Conservation (phyloP, 2,888 invertebrate genomes). For the Eueremaeus valkanovi region DNA sequence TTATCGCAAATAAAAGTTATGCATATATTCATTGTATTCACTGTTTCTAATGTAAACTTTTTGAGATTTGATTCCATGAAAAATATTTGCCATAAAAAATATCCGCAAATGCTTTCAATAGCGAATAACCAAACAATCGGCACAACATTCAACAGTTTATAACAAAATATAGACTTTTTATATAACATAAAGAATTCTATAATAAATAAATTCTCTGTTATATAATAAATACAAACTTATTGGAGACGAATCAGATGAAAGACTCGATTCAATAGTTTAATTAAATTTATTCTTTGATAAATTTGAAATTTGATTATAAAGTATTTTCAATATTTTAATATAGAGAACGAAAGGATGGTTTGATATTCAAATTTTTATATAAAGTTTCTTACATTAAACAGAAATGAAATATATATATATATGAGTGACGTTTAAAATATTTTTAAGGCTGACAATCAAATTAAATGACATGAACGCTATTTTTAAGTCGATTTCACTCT, state of each 20-base stretch:
- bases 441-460: constrained; percentile 1
- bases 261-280: too few species aligned
- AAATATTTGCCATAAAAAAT: constrained; percentile 26
- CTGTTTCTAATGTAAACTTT: constrained; percentile 35
- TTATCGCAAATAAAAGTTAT: constrained; percentile 27
- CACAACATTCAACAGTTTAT: neutral
- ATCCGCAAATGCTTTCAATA: neutral
- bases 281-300: too few species aligned
- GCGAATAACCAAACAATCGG: neutral
- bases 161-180: neutral
- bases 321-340: neutral
- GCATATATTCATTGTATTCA: constrained; percentile 28
- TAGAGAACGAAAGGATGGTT: neutral
- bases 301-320: constrained; percentile 15
- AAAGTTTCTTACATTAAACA: neutral
- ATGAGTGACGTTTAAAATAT: constrained; percentile 1
- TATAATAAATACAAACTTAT: too few species aligned
- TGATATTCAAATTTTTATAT: neutral
- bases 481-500: neutral
- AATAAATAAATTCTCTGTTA: too few species aligned
- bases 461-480: neutral
- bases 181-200: too few species aligned
- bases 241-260: too few species aligned
- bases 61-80: constrained; percentile 24
- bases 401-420: neutral